Base-by-base conservation (phyloP, 2,797 vertebrate species). In the Tadarida brasiliensis region DNA sequence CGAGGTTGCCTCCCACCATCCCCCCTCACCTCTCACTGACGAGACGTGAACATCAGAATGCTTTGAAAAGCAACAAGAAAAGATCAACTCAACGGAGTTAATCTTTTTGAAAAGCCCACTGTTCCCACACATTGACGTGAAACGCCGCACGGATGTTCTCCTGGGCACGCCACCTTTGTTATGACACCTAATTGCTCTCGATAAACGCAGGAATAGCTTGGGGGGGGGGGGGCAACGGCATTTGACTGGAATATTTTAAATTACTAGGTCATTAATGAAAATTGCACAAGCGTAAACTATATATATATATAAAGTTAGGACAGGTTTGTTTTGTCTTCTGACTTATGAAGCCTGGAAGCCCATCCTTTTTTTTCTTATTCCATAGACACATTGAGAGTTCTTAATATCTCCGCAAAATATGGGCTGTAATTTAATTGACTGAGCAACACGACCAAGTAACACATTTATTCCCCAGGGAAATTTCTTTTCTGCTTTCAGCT, bases 401-500 rank as follows among this genome's bases (percentile, higher is more conserved):
- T 98, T 94, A 85, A 22, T 65, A 94, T 94, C 94, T 92, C 96
- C 24, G 26, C 77, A 96, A 96, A 98, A 97, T 94, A 97, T 49
- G 96, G 73, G 95, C 95, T 44, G 0, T 94, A 97, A 97, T 85
- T 96, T 93, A 96, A 96, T 94, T 96, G 97, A 91, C 96, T 87
- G 97, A 94, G 92, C 80, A 97, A 87, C 96, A 97, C 61, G 90
- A 97, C 63, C 95, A 95, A 97, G 95, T 81, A 98, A 95, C 96
- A 97, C 92, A 80, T 97, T 95, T 96, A 97, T 47, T 96, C 98
- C 97, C 83, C 74, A 67, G 98, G 98, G 98, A 98, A 98, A 98
- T 98, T 97, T 96, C 88, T 97, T 97, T 97, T 95, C 77, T 92
- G 65, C 91, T 97, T 96, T 94, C 93, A 86, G 76, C n/a, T 90